These are phyloP conservation scores for Eleutherodactylus coqui DNA, from an alignment of 2,797 vertebrate genomes.

Conservation along the genomic window DNA sequence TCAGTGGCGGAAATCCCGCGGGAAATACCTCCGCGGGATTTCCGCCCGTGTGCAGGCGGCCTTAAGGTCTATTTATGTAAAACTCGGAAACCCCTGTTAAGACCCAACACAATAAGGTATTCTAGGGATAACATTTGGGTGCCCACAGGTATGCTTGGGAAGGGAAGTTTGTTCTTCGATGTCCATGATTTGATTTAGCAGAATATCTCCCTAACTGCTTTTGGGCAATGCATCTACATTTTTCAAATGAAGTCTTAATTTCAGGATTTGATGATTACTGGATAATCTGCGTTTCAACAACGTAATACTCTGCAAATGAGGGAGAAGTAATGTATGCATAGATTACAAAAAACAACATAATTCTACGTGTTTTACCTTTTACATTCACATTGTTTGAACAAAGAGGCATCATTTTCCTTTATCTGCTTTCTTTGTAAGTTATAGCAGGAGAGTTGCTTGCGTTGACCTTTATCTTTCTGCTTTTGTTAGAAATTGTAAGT, in stretches of 20 bases:
- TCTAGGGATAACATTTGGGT: too few species aligned
- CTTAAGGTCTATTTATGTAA: too few species aligned
- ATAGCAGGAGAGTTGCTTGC: constrained; percentile 36
- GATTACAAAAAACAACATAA: constrained; percentile 39
- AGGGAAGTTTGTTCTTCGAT: too few species aligned
- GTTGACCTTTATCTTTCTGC: constrained; percentile 58
- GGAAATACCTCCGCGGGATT: too few species aligned
- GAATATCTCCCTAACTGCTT: neutral
- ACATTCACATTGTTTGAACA: constrained; percentile 33
- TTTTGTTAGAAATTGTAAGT: constrained; percentile 58
- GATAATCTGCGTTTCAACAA: constrained; percentile 14
- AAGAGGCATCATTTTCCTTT: constrained; percentile 48
- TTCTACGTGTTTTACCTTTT: constrained; percentile 40
- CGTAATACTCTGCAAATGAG: constrained; percentile 16
- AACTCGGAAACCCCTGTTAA: too few species aligned
- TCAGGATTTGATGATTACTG: constrained; percentile 2
- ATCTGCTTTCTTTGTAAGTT: constrained; percentile 42
- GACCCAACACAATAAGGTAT: too few species aligned
- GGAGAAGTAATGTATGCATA: constrained; percentile 32
- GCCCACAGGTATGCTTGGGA: too few species aligned
- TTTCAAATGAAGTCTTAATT: constrained; percentile 21
- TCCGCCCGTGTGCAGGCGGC: too few species aligned
- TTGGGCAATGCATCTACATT: neutral
- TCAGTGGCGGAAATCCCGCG: too few species aligned
- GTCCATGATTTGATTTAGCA: too few species aligned